Percentiles rank a stretch among this genome's conserved stretches.
These are phyloP conservation scores for Bucorvus abyssinicus DNA, from an alignment of 2,797 vertebrate genomes.

Conservation along the genomic window DNA sequence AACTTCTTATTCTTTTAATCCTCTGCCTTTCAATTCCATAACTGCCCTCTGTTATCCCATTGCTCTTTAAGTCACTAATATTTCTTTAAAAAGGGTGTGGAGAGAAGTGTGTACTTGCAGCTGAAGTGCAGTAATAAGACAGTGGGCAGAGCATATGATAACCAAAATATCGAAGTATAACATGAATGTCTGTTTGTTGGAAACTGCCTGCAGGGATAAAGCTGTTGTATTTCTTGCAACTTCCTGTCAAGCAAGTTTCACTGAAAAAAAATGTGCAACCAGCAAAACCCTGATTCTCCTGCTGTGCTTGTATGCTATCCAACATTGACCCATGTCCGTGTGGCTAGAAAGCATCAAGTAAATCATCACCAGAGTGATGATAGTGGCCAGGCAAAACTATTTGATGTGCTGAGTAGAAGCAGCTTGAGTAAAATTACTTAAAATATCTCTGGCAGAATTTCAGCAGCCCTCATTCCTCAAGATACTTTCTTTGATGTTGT, in stretches of 20 bases:
- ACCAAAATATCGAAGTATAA: neutral
- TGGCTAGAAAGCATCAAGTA: neutral
- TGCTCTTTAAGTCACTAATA: neutral
- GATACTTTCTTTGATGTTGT: neutral
- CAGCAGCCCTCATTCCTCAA: neutral
- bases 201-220: neutral
- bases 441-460: neutral
- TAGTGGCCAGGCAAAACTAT: neutral
- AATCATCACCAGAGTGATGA: neutral
- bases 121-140: neutral
- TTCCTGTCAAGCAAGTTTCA: neutral
- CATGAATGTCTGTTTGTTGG: neutral
- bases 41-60: neutral
- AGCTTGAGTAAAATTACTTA: neutral
- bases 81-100: neutral
- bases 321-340: no score
- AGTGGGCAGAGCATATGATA: neutral
- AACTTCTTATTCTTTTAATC: neutral
- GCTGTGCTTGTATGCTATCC: neutral
- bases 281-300: neutral
- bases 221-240: neutral
- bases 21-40: neutral
- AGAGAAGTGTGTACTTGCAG: neutral
- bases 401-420: neutral
- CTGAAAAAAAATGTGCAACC: neutral